These are phyloP conservation scores for Hoplodrina blanda DNA, from an alignment of 2,888 invertebrate genomes.

Conservation along the genomic window DNA sequence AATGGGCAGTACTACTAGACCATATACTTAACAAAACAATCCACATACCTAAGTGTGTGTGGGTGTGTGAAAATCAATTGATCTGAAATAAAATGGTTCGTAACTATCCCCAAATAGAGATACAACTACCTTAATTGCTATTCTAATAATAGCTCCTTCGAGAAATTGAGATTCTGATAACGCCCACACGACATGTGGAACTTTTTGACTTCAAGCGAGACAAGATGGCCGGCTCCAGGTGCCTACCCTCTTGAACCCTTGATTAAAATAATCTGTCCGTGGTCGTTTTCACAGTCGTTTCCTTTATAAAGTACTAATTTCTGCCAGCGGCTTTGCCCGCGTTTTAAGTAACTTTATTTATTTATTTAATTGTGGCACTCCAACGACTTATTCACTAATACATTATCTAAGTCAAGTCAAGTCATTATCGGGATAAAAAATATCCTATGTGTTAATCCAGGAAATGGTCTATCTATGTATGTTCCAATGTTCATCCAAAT, in stretches of 20 bases:
- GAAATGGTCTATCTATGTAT: too few species aligned
- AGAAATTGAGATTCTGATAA: neutral
- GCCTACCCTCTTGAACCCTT: conserved; percentile 4
- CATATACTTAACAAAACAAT: conserved; percentile 12
- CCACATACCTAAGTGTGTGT: neutral
- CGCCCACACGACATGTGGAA: neutral
- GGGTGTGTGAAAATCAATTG: conserved; percentile 23
- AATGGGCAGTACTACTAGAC: conserved; percentile 1
- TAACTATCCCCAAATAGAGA: neutral
- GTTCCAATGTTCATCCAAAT: too few species aligned
- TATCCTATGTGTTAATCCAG: too few species aligned
- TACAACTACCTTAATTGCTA: conserved; percentile 19
- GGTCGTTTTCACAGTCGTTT: neutral
- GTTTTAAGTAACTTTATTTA: too few species aligned
- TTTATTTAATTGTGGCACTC: too few species aligned
- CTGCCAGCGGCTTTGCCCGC: too few species aligned
- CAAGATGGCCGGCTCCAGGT: neutral
- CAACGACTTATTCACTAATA: too few species aligned
- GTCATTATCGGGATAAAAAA: too few species aligned
- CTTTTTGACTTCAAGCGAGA: neutral
- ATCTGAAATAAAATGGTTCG: neutral
- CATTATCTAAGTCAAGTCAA: too few species aligned
- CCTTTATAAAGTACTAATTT: neutral
- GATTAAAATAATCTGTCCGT: neutral
- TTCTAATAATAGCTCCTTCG: conserved; percentile 16